Conservation (phyloP, 2,797 vertebrate species). For the Denticeps clupeoides region DNA sequence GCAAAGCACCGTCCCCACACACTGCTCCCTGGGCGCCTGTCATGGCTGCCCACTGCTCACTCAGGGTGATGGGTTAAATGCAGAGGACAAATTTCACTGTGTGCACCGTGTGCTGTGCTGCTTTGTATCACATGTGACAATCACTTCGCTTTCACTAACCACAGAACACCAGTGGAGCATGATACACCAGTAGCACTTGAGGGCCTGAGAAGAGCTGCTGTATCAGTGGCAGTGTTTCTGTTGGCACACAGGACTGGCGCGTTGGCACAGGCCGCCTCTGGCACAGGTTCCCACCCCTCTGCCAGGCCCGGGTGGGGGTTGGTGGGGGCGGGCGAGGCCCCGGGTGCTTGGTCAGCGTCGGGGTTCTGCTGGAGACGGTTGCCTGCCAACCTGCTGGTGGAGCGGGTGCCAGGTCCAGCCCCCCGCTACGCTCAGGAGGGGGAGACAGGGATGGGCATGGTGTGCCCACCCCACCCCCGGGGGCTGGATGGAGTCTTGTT, state of each 20-base stretch:
- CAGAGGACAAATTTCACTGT: no score
- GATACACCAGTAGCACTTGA: no score
- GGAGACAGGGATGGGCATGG: background rate
- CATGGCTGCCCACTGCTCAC: no score
- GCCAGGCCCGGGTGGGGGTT: conserved; percentile 53
- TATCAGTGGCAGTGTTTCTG: background rate
- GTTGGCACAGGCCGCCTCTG: conserved; percentile 26
- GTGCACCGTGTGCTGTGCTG: no score
- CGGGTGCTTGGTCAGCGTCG: conserved; percentile 54
- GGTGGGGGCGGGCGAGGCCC: conserved; percentile 52
- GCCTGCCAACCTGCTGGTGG: conserved; percentile 54
- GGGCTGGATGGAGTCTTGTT: conserved; percentile 12
- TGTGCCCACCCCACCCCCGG: background rate
- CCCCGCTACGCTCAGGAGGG: conserved; percentile 47
- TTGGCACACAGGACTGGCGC: background rate
- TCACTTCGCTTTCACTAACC: no score
- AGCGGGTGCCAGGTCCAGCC: conserved; percentile 53
- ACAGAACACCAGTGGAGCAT: no score
- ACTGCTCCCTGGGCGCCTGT: no score
- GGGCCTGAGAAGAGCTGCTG: background rate
- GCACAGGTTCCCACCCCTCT: conserved; percentile 22
- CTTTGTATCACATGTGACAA: no score
- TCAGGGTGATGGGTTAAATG: no score
- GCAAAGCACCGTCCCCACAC: no score
- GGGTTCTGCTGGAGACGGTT: conserved; percentile 49